phyloP scores from a whole-genome alignment of 2,888 invertebrate genomes.

The Synanthedon formicaeformis region DNA sequence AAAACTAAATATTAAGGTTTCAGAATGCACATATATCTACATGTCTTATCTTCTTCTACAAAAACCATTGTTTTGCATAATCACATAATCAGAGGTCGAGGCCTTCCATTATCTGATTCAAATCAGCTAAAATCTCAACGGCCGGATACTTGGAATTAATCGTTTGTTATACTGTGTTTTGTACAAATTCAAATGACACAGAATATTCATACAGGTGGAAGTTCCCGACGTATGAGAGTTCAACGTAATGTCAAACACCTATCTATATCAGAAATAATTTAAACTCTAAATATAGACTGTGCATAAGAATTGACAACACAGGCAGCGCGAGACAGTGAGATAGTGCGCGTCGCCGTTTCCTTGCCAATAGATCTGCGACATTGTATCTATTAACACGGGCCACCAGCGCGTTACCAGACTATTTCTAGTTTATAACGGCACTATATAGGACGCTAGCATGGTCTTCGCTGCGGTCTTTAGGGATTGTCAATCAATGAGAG shows the following conservation, averaged over 20 bases:
- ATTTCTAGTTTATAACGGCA: constrained; percentile 44
- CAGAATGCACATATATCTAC: too few relatives aligned
- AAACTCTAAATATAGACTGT: constrained; percentile 64
- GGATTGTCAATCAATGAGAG: constrained; percentile 24
- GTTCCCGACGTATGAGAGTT: constrained; percentile 68
- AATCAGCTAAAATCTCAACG: too few relatives aligned
- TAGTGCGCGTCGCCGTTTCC: constrained; percentile 66
- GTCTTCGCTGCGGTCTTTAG: constrained; percentile 1
- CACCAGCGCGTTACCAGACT: constrained; percentile 49
- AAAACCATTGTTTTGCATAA: too few relatives aligned
- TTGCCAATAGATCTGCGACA: constrained; percentile 65
- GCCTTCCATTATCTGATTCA: too few relatives aligned
- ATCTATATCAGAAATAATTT: constrained; percentile 70
- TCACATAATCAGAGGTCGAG: too few relatives aligned
- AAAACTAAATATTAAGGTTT: too few relatives aligned
- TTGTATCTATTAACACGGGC: constrained; percentile 64
- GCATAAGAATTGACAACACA: constrained; percentile 70
- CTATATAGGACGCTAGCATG: constrained; percentile 21
- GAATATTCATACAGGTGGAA: constrained; percentile 63
- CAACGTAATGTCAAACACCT: constrained; percentile 71
- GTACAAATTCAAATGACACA: constrained; percentile 11
- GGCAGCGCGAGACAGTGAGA: constrained; percentile 68
- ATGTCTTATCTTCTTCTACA: too few relatives aligned
- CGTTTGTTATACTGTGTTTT: constrained; percentile 2
- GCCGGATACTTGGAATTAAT: too few relatives aligned